Conservation (phyloP, 2,113 vertebrate species). For the Mohoua ochrocephala region DNA sequence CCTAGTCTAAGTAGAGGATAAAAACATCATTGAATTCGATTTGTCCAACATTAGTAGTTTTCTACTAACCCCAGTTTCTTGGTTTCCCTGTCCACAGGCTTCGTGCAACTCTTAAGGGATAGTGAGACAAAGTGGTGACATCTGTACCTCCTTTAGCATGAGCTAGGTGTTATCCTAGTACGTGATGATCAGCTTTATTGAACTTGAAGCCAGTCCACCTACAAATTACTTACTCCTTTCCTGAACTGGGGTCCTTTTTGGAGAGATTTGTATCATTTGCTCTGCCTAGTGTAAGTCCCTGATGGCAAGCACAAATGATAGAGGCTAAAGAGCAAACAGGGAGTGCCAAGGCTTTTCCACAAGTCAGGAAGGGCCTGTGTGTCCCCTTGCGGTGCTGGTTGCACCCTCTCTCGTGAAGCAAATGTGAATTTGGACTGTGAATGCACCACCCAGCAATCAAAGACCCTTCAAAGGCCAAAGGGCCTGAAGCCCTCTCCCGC, state of each 20-base stretch:
- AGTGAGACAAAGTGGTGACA: background rate
- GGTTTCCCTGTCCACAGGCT: background rate
- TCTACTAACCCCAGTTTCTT: background rate
- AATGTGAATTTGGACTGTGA: background rate
- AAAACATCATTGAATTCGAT: background rate
- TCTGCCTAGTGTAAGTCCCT: background rate
- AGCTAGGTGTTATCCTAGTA: background rate
- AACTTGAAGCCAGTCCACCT: background rate
- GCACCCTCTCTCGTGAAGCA: fast-evolving
- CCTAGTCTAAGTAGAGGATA: background rate
- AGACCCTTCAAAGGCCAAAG: background rate
- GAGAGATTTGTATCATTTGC: background rate
- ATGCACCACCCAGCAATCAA: background rate
- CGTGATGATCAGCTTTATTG: background rate
- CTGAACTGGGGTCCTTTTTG: background rate
- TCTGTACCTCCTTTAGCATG: background rate
- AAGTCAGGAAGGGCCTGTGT: background rate
- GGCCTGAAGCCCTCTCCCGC: background rate
- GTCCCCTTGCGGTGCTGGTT: background rate
- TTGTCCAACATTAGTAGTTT: background rate
- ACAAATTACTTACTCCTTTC: background rate
- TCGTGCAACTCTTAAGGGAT: background rate
- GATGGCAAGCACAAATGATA: background rate
- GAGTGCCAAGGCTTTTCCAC: background rate
- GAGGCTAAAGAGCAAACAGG: background rate